Percentiles rank a stretch among this genome's conserved stretches.
Evolutionary conservation across 2,113 vertebrate species (phyloP).

Genomic region (Xyrauchen texanus): DNA sequence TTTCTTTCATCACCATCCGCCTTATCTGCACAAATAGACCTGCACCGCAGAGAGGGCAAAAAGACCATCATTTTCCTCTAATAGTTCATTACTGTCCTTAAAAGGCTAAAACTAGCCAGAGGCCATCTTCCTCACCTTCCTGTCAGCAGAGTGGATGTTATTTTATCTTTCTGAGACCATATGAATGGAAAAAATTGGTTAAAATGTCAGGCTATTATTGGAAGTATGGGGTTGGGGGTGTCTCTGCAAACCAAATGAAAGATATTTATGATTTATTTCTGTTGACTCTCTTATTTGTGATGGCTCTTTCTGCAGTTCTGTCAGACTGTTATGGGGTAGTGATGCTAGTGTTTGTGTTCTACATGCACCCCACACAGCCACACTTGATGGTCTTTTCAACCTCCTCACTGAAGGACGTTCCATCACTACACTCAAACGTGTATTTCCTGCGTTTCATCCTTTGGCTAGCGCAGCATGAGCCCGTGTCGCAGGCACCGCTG

Average conservation of each 20-base stretch:
- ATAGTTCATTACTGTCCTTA: background rate
- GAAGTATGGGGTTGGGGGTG: background rate
- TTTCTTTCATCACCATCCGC: conserved; percentile 34
- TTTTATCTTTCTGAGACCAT: conserved; percentile 60
- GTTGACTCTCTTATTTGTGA: conserved; percentile 52
- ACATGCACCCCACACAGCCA: conserved; percentile 88
- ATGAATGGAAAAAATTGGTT: conserved; percentile 55
- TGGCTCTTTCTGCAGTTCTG: conserved; percentile 57
- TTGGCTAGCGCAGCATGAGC: conserved; percentile 84
- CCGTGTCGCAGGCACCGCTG: conserved; percentile 77
- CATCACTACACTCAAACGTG: conserved; percentile 94
- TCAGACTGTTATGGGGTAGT: conserved; percentile 50
- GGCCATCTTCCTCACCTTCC: conserved; percentile 55
- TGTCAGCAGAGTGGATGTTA: conserved; percentile 56
- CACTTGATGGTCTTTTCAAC: conserved; percentile 97
- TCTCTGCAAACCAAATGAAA: conserved; percentile 22
- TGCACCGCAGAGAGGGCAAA: conserved; percentile 17
- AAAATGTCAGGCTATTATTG: conserved; percentile 51
- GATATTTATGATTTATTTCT: conserved; percentile 63
- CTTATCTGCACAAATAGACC: conserved; percentile 7
- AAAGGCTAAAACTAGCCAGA: conserved; percentile 39
- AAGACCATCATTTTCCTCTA: conserved; percentile 33
- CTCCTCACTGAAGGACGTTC: conserved; percentile 92
- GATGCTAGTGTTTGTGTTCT: conserved; percentile 60
- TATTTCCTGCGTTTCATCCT: conserved; percentile 91